Evolutionary conservation across 2,797 vertebrate genomes (phyloP), one percentile per base, ranked within the genome.

Genomic region (Perodicticus potto): DNA sequence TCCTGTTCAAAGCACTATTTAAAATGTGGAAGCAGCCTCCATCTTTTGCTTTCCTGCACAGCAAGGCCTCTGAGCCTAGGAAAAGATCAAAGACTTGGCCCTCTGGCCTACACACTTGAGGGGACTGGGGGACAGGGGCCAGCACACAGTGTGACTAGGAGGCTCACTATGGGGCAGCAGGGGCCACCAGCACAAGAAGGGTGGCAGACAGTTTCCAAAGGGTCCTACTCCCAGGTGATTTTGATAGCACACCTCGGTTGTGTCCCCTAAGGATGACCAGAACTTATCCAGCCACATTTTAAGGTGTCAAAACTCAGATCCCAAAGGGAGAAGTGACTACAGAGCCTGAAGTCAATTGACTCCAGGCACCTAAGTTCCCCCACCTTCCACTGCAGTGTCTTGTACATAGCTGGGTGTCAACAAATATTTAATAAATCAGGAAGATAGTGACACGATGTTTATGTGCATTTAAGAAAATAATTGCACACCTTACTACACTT

Each of bases 271-370:
- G 49, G 34, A 88, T 1, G 32, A 53, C 32, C 32, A 82, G 55
- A 67, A 65, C 19, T 7, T 7, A 49, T 12, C 29, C 61, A 69
- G 25, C 9, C 77, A 61, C 49, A 57, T 81, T 89, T 84, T 77
- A 81, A 93, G 61, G 74, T 57, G 25, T 43, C 57, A 77, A 93
- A 84, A 93, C 59, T 67, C 88, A 91, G 87, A 65, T 76, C 53
- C 61, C 76, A 37, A 91, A 72, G 49, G 25, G 2, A 20, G 37
- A 80, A 72, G 25, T 59, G 72, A 77, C 0, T 45, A 40, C 16
- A 40, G 23, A 53, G 6, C 34, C 61, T 22, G 61, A 55, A 82
- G 70, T 85, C 69, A 67, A 73, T 16, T 53, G 49, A 14, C 29
- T 37, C 83, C 43, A 34, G 34, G 23, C 22, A 82, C 89, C 65